Conservation (phyloP, 2,113 vertebrate genomes). For the Nematolebias whitei region DNA sequence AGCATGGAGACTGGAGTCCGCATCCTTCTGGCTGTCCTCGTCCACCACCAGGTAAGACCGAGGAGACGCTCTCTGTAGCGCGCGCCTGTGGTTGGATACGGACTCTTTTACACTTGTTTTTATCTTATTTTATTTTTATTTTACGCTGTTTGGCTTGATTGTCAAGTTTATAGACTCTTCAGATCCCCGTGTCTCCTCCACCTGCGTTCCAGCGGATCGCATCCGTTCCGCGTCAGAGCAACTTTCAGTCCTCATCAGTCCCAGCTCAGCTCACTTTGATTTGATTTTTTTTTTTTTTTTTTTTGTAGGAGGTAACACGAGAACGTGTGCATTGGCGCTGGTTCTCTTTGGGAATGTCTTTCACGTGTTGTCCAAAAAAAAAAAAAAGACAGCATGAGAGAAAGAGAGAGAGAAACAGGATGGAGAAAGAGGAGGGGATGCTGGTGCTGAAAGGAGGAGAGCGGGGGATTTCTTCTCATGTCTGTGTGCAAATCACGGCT, state of each 20-base stretch:
- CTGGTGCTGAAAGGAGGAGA: not conserved
- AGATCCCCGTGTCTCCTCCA: not conserved
- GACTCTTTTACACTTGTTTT: no score
- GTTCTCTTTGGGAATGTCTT: conserved; percentile 25
- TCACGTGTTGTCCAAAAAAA: conserved; percentile 8
- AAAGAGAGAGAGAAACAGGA: no score
- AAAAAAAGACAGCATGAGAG: not conserved
- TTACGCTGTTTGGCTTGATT: not conserved
- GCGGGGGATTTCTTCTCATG: conserved; percentile 24
- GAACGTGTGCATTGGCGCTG: conserved; percentile 18
- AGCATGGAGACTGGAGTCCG: conserved; percentile 89
- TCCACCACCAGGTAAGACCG: conserved; percentile 94
- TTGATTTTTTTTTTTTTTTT: conserved; percentile 1
- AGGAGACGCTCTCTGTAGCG: not conserved
- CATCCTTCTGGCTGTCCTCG: conserved; percentile 87
- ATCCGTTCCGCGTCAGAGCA: conserved; percentile 6
- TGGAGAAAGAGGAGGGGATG: not conserved
- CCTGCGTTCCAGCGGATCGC: not conserved
- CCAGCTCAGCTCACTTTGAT: not conserved
- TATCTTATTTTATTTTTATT: no score
- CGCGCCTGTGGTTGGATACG: not conserved
- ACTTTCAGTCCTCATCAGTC: conserved; percentile 19
- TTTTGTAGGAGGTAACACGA: not conserved
- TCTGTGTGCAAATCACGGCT: conserved; percentile 68
- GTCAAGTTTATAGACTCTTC: conserved; percentile 52